Percentiles rank a stretch among this genome's conserved stretches.
Evolutionary conservation across 2,113 vertebrate species (phyloP).

Genomic region (Rana temporaria): DNA sequence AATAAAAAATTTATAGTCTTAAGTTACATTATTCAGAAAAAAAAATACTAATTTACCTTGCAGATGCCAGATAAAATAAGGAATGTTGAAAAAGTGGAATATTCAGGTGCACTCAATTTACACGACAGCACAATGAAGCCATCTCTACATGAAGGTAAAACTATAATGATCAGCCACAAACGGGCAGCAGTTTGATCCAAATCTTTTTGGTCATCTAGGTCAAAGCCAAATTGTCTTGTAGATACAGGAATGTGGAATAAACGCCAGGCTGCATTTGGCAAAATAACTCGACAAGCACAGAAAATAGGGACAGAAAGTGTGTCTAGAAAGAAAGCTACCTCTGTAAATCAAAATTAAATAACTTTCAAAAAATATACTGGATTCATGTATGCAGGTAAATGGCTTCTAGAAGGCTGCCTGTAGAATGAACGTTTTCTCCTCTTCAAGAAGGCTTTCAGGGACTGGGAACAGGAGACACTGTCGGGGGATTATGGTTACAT

Average conservation of each 20-base stretch:
- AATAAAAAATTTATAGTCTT: constrained; percentile 3
- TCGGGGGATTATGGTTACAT: constrained; percentile 36
- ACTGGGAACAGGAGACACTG: constrained; percentile 1
- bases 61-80: constrained; percentile 18
- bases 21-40: background rate
- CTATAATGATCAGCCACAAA: constrained; percentile 10
- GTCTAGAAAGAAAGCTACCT: constrained; percentile 15
- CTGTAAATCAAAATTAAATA: background rate
- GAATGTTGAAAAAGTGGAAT: constrained; percentile 36
- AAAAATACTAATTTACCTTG: background rate
- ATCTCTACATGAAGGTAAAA: background rate
- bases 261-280: constrained; percentile 52
- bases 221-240: background rate
- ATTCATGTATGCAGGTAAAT: constrained; percentile 1
- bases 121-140: background rate
- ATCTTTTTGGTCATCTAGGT: background rate
- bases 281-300: constrained; percentile 51
- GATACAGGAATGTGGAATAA: background rate
- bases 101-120: background rate
- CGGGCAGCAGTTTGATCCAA: background rate
- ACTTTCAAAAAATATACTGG: background rate
- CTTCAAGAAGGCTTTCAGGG: constrained; percentile 2
- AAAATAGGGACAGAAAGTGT: background rate
- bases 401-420: constrained; percentile 25
- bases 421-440: constrained; percentile 4